Base-by-base conservation (phyloP, 2,113 vertebrate species). In the Apeltes quadracus region DNA sequence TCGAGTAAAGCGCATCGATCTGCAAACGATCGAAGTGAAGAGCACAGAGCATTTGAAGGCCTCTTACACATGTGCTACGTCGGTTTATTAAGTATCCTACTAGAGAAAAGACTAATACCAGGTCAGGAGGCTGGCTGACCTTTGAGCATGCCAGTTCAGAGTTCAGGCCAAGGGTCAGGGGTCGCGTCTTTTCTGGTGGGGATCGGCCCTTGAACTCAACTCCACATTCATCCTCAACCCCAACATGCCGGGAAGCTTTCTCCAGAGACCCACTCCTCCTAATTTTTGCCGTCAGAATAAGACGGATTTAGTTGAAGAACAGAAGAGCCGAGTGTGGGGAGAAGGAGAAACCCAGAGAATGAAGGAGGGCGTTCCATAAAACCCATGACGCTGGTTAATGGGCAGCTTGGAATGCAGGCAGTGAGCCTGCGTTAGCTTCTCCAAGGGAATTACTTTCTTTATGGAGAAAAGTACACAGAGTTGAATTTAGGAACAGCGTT, bases 381-480 rank as follows among this genome's bases (percentile, higher is more conserved):
- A 84, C 84, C 79, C 87, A 39, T 90, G 84, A 89, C 65, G 83
- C 82, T 86, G 80, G 75, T 89, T 93, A 90, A 92, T 82, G 79
- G 87, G 80, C 88, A 89, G 87, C 69, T 77, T 81, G 89, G 88
- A 90, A 91, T 91, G 90, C 76, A 55, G 88, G 38, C 65, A 22
- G 67, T 82, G 90, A 62, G 73, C 66, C 73, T 61, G 78, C 46
- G 44, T 75, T 78, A 44, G 80, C 84, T 82, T 61, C 73, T 89
- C 83, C 39, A 68, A 81, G 84, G 84, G 76, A 91, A 85, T 84
- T 71, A 27, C 41, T 85, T 74, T 79, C 78, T 88, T 69, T 63
- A 3, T 54, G 77, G 72, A 76, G 29, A 69, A 77, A 73, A 83
- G 50, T 75, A 32, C 32, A 61, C 61, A 71, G 43, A 83, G 56